Conservation (phyloP, 2,113 vertebrate species). For the Stigmatopora argus region DNA sequence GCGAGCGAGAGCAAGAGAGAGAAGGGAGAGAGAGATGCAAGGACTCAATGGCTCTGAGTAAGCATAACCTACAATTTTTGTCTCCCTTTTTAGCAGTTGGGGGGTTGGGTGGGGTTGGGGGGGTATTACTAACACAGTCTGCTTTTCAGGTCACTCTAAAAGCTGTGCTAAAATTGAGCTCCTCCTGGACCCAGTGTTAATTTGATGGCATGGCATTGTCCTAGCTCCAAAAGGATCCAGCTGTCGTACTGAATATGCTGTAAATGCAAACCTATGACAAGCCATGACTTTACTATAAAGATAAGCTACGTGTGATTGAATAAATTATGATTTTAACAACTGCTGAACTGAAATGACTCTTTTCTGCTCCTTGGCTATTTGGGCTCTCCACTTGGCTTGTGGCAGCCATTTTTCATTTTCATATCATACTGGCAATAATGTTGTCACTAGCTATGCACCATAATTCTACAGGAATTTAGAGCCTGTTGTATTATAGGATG, state of each 20-base stretch:
- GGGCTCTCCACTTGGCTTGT: too few species aligned
- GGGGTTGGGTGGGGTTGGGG: constrained; percentile 35
- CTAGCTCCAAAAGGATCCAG: constrained; percentile 26
- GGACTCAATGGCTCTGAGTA: constrained; percentile 49
- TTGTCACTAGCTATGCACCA: neutral
- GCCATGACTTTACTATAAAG: neutral
- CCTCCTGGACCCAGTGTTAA: constrained; percentile 54
- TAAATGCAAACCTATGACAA: constrained; percentile 14
- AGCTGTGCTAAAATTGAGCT: constrained; percentile 43
- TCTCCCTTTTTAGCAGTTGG: constrained; percentile 11
- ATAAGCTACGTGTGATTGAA: neutral
- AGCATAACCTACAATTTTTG: constrained; percentile 27
- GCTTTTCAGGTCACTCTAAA: constrained; percentile 60
- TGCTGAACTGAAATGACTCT: constrained; percentile 2
- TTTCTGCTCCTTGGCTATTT: too few species aligned
- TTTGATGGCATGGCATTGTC: constrained; percentile 40
- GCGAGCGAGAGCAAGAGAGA: constrained; percentile 16
- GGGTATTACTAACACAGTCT: constrained; percentile 42
- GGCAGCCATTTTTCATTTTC: neutral
- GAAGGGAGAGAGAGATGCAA: constrained; percentile 35
- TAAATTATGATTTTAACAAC: neutral
- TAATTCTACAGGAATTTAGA: neutral
- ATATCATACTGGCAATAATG: neutral
- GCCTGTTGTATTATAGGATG: neutral
- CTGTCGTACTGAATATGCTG: constrained; percentile 21